Evolutionary conservation across 2,113 vertebrate species (phyloP).

Genomic region (Clarias macrocephalus): DNA sequence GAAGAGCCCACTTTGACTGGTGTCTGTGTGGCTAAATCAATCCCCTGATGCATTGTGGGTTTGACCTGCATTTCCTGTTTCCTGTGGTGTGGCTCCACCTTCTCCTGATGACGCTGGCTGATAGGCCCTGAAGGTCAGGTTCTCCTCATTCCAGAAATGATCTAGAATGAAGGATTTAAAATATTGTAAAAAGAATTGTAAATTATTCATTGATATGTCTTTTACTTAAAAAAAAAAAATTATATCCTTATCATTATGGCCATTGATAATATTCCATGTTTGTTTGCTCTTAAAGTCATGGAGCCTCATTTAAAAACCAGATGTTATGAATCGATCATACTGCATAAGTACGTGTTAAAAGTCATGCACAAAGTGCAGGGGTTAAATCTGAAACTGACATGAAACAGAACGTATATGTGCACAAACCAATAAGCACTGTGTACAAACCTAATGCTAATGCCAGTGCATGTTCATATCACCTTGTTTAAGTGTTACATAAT

Average conservation of each 20-base stretch:
- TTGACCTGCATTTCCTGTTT: constrained; percentile 62
- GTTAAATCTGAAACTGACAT: neutral
- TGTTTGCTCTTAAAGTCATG: neutral
- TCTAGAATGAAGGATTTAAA: neutral
- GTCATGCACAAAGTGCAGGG: neutral
- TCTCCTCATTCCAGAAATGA: constrained; percentile 21
- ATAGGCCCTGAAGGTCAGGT: constrained; percentile 76
- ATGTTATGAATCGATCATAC: neutral
- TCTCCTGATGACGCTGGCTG: constrained; percentile 55
- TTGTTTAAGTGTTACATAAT: neutral
- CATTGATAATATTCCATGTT: neutral
- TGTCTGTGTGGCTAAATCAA: constrained; percentile 19
- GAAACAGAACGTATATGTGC: neutral
- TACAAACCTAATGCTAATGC: neutral
- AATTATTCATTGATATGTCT: neutral
- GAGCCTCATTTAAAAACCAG: neutral
- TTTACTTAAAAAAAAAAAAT: neutral
- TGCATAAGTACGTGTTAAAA: neutral
- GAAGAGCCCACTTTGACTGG: constrained; percentile 33
- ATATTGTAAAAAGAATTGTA: neutral
- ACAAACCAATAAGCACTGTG: neutral
- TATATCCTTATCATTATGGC: neutral
- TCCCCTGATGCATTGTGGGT: constrained; percentile 27
- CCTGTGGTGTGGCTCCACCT: constrained; percentile 58
- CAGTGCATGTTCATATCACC: neutral